Percentiles rank a stretch among this genome's conserved stretches.
Conservation (phyloP, 2,888 invertebrate species). For the Drosophila yooni region DNA sequence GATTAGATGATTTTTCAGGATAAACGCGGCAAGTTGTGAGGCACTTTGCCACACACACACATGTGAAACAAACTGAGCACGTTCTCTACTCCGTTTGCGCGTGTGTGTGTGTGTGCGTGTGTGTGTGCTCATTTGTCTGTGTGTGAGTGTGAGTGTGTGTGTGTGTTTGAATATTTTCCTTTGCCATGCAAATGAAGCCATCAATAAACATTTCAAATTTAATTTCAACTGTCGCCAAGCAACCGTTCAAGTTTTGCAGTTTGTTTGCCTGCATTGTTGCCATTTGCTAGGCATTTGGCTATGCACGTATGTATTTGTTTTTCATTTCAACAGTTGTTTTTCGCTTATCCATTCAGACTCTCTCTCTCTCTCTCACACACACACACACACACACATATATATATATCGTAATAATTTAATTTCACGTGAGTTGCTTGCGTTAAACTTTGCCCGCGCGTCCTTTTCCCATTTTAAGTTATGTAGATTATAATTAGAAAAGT, state of each 20-base stretch:
- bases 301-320: constrained; percentile 53
- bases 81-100: constrained; percentile 10
- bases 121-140: neutral
- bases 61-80: constrained; percentile 24
- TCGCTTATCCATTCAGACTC: constrained; percentile 18
- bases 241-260: constrained; percentile 51
- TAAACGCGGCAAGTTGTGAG: constrained; percentile 68
- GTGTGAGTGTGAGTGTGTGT: neutral
- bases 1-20: constrained; percentile 80
- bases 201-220: constrained; percentile 71
- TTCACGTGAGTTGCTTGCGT: constrained; percentile 72
- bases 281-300: constrained; percentile 36
- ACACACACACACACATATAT: constrained; percentile 10
- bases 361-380: neutral
- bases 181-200: constrained; percentile 72
- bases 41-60: constrained; percentile 42
- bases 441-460: constrained; percentile 72
- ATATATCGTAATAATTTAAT: constrained; percentile 66
- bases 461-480: constrained; percentile 78
- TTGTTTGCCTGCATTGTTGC: constrained; percentile 51
- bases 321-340: constrained; percentile 72
- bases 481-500: constrained; percentile 81
- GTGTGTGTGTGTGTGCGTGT: neutral
- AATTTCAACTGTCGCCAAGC: constrained; percentile 52
- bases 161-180: constrained; percentile 17